Percentiles rank a stretch among this genome's conserved stretches.
phyloP scores from a whole-genome alignment of 1,140 invertebrate genomes.

The Papilio xuthus region DNA sequence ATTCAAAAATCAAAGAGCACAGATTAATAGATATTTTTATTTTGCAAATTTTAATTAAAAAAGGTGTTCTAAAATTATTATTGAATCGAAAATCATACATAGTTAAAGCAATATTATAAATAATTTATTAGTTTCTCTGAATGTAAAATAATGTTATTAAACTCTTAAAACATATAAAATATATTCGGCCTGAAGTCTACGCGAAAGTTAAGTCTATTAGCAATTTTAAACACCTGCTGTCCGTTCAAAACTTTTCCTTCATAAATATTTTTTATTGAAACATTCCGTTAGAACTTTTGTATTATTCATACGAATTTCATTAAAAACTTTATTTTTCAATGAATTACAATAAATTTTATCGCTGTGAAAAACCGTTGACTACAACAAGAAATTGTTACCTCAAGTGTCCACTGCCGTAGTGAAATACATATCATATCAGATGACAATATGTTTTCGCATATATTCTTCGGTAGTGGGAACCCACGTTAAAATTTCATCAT shows the following conservation, averaged over 20 bases:
- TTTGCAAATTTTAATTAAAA: too few species aligned
- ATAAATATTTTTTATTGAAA: conserved; percentile 38
- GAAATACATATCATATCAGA: too few species aligned
- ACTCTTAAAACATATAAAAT: conserved; percentile 27
- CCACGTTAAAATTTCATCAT: too few species aligned
- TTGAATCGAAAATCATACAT: too few species aligned
- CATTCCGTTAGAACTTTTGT: conserved; percentile 27
- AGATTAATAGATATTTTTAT: too few species aligned
- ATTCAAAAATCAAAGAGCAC: too few species aligned
- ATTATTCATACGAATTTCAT: conserved; percentile 32
- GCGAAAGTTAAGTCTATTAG: conserved; percentile 32
- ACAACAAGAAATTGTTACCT: too few species aligned
- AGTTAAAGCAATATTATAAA: neutral
- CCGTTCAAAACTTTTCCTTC: conserved; percentile 29
- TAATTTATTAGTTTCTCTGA: neutral
- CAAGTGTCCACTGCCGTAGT: too few species aligned
- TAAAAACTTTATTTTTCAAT: conserved; percentile 34
- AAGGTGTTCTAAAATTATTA: too few species aligned
- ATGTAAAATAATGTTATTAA: conserved; percentile 13
- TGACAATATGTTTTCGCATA: too few species aligned
- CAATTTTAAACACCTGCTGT: conserved; percentile 38
- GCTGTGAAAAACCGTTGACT: neutral
- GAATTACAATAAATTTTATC: neutral
- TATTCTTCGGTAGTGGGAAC: too few species aligned
- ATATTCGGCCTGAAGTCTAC: conserved; percentile 14